Base-by-base conservation (phyloP, 2,797 vertebrate species). In the Sciurus carolinensis region DNA sequence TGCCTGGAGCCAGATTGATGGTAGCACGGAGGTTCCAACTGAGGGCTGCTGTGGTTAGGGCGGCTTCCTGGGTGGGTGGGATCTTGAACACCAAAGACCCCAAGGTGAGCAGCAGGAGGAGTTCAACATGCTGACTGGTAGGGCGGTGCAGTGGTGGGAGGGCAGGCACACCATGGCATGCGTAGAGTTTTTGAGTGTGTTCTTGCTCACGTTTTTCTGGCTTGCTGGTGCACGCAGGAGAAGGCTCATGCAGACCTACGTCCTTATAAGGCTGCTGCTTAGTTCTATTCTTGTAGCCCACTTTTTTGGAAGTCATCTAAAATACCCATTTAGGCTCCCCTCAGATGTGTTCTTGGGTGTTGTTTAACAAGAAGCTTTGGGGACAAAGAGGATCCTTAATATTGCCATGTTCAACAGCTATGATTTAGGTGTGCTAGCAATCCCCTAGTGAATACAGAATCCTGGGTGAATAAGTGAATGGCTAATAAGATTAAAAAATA, bases 321-420 rank as follows among this genome's bases (percentile, higher is more conserved):
- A 90, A 82, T 69, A 69, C 72, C 42, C 57, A 77, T 83, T 80
- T 62, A n/a, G 57, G 47, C 66, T 33, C 75, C 76, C 24, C 77
- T 66, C 44, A 93, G 76, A 71, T 76, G 8, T 77, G 79, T 20
- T 73, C 67, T 71, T 88, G 47, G 69, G 69, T 62, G 80, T 44
- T 76, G 47, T 75, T 92, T 94, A 86, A 75, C 66, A 57, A 75
- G 47, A 81, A 87, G 82, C 67, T 36, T 81, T 12, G 15, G 76
- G 82, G 72, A 90, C 84, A 91, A 50, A 95, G 76, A 90, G 66
- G 42, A 87, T 80, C 52, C 76, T 91, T 96, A 80, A 88, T 57
- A 69, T 94, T 20, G 42, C 69, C 13, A 39, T 5, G 57, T 87
- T 90, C 69, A 83, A 47, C 79, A 83, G 71, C 15, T 86, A 50